Conservation (phyloP, 2,888 invertebrate genomes). For the Drosophila testacea region DNA sequence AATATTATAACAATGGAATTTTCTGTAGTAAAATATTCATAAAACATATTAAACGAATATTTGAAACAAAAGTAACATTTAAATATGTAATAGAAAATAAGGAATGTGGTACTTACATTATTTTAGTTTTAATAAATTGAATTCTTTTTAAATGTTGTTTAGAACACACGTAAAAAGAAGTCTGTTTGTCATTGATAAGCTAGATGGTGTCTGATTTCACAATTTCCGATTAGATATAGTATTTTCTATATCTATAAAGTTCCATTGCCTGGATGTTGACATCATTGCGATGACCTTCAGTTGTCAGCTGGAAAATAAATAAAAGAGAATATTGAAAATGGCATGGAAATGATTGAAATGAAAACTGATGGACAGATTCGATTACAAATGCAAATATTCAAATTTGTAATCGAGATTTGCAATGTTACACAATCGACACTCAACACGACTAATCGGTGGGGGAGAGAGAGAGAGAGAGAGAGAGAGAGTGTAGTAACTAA, state of each 20-base stretch:
- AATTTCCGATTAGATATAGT: constrained; percentile 25
- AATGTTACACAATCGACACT: constrained; percentile 21
- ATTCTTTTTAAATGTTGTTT: background rate
- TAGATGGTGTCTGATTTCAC: constrained; percentile 16
- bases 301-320: constrained; percentile 11
- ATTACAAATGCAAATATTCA: constrained; percentile 38
- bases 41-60: too few relatives aligned
- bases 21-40: too few relatives aligned
- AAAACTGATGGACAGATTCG: constrained; percentile 2
- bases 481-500: constrained; percentile 34
- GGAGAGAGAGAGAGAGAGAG: too few relatives aligned
- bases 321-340: constrained; percentile 18
- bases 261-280: background rate
- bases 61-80: too few relatives aligned
- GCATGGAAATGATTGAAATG: background rate
- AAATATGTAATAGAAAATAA: too few relatives aligned
- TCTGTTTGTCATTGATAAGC: constrained; percentile 6
- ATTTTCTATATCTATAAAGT: too few relatives aligned
- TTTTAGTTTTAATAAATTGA: background rate
- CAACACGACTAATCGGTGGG: too few relatives aligned
- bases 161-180: background rate
- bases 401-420: constrained; percentile 38
- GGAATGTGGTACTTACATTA: too few relatives aligned
- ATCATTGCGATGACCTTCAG: constrained; percentile 1
- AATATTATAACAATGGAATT: too few relatives aligned